A percentile compares a stretch with the other conserved stretches of the same genome.
These are phyloP conservation scores for Yasuhikotakia modesta DNA, from an alignment of 2,797 vertebrate species.

Conservation along the genomic window DNA sequence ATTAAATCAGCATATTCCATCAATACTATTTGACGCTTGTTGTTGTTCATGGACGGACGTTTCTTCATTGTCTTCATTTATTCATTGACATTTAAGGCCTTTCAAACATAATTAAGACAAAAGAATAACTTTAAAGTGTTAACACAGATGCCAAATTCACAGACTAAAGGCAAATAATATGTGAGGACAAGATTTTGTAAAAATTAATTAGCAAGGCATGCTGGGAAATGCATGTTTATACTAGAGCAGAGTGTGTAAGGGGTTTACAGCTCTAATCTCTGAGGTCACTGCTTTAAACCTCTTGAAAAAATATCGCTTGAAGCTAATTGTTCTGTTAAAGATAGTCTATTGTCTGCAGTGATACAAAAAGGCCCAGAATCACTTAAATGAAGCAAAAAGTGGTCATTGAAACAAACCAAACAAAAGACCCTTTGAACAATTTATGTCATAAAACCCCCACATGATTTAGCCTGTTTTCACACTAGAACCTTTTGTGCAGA, in stretches of 20 bases:
- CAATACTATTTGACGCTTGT: conserved; percentile 47
- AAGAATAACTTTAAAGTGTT: background rate
- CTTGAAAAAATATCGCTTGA: background rate
- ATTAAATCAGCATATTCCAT: conserved; percentile 59
- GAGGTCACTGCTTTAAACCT: background rate
- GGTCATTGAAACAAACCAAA: conserved; percentile 2
- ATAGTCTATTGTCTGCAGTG: background rate
- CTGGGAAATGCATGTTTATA: conserved; percentile 15
- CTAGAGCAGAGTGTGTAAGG: background rate
- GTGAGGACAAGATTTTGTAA: background rate
- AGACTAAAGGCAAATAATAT: background rate
- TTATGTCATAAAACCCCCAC: background rate
- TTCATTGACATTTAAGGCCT: conserved; percentile 8
- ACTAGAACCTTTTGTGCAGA: too few relatives aligned
- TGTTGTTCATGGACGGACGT: conserved; percentile 37
- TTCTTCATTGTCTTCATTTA: conserved; percentile 3
- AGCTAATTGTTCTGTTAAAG: conserved; percentile 10
- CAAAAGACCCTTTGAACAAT: background rate
- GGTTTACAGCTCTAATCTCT: conserved; percentile 17
- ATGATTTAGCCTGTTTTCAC: too few relatives aligned
- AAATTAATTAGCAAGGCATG: conserved; percentile 26
- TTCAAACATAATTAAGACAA: background rate
- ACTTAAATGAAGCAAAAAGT: background rate
- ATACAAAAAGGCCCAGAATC: background rate
- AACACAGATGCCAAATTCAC: background rate